Base-by-base conservation (phyloP, 2,113 vertebrate genomes). In the Heteronetta atricapilla region DNA sequence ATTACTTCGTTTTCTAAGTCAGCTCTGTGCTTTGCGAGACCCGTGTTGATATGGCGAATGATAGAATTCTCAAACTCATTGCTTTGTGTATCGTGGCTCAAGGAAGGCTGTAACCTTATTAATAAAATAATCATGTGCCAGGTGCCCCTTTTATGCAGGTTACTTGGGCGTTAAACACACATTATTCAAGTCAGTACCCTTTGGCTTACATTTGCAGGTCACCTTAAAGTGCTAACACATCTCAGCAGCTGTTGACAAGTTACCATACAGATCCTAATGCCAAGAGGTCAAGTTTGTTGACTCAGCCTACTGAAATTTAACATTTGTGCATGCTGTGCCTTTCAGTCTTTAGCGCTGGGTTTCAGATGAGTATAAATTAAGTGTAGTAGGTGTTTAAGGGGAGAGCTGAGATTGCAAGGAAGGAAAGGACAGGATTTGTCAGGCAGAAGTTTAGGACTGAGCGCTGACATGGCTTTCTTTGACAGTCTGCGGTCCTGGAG, bases 181-280 rank as follows among this genome's bases (percentile, higher is more conserved):
- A 58, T 92, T 84, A 90, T 52, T 94, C 62, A 80, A 89, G 56
- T 95, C 66, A 73, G 13, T 91, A 82, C 86, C 79, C 64, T 94
- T 96, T 22, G 2, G 58, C 42, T 95, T 74, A 28, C 22, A 59
- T 89, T 92, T 94, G 63, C 60, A 68, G 91, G 81, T 88, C 68
- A 56, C 70, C 78, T 91, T 67, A 13, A 85, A 86, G 84, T 91
- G 67, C 91, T 96, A 74, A 95, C 73, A 52, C 73, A 93, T 69
- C 83, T 83, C 81, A 94, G 29, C 88, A 95, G 91, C 81, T 95
- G 92, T 76, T 96, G 92, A 95, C 93, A 95, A 93, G 88, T 94
- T 80, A 59, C 81, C 77, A 8, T 90, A 22, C 55, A 81, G 20
- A 44, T 94, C 63, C 58, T 84, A 76, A 91, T 88, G 72, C 85